Base-by-base conservation (phyloP, 2,113 vertebrate genomes). In the Thalassoma bifasciatum region DNA sequence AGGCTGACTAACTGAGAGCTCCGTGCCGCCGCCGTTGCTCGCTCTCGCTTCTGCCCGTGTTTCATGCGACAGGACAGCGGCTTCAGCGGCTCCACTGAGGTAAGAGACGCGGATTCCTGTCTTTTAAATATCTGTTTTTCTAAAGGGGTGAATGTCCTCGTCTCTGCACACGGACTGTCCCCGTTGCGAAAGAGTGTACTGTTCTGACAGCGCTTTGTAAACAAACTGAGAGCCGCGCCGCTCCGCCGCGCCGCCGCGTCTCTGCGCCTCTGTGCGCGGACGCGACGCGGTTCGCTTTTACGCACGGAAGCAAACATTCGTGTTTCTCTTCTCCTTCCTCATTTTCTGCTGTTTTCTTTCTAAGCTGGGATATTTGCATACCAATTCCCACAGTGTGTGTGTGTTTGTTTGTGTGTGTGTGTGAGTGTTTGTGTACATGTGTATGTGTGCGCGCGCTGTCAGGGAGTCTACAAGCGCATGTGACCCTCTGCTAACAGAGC, bases 151-250 rank as follows among this genome's bases (percentile, higher is more conserved):
- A 52, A 24, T 46, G 70, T 72, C 84, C 49, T 64, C 81, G 50
- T 8, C 50, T 59, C 23, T 44, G 72, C 64, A 57, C 73, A 6
- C 62, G 34, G 65, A 59, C 64, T 19, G 64, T 74, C 65, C 44
- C 46, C 60, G 77, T 87, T 82, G 86, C 74, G 86, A 89, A 88
- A 89, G 51, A 74, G 58, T 70, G 74, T 77, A 4, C 30, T 30
- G 30, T 30, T 79, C 37, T 82, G 82, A 89, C 88, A 87, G 84
- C 75, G 89, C 80, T 88, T 86, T 89, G 85, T 91, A 91, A 92
- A 92, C 90, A 93, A 91, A 91, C 83, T 79, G 88, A 60, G 69
- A 49, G 71, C 30, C 42, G 70, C 59, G 62, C 38, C 52, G 58
- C 30, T 30, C 13, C 63, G 61, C 76, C 26, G 22, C 67, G 51